These are phyloP conservation scores for Thera obeliscata DNA, from an alignment of 2,888 invertebrate species.

Conservation along the genomic window DNA sequence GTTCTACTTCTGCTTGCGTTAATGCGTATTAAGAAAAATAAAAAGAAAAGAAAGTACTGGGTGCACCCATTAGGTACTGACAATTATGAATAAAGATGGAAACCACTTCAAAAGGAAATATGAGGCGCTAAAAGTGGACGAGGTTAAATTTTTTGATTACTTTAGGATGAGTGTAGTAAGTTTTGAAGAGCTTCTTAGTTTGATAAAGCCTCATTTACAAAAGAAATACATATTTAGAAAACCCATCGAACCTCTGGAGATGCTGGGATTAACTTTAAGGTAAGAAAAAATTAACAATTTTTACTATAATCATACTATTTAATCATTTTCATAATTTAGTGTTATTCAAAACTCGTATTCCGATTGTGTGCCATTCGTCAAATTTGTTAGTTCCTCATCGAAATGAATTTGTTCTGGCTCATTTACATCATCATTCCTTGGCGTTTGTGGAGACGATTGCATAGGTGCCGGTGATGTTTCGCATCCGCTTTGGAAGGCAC, in stretches of 20 bases:
- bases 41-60: slow-evolving; percentile 12
- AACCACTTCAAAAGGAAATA: not conserved
- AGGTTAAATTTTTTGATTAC: not conserved
- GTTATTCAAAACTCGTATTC: slow-evolving; percentile 14
- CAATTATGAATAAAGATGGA: slow-evolving; percentile 3
- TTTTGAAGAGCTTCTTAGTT: not conserved
- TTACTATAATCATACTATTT: not conserved
- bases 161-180: slow-evolving; percentile 9
- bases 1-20: slow-evolving; percentile 28
- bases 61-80: slow-evolving; percentile 1
- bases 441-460: slow-evolving; percentile 28
- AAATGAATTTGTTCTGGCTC: slow-evolving; percentile 26
- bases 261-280: slow-evolving; percentile 10
- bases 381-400: slow-evolving; percentile 24
- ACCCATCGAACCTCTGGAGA: slow-evolving; percentile 1
- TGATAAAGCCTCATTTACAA: not conserved
- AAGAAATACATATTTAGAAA: not conserved
- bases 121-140: not conserved
- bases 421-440: slow-evolving; percentile 25
- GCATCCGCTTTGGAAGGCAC: slow-evolving; percentile 23
- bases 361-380: slow-evolving; percentile 7
- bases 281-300: slow-evolving; percentile 1
- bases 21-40: slow-evolving; percentile 3
- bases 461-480: slow-evolving; percentile 25
- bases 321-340: slow-evolving; percentile 3